These are phyloP conservation scores for Ceratotherium simum DNA, from an alignment of 2,113 vertebrate species.

Conservation along the genomic window DNA sequence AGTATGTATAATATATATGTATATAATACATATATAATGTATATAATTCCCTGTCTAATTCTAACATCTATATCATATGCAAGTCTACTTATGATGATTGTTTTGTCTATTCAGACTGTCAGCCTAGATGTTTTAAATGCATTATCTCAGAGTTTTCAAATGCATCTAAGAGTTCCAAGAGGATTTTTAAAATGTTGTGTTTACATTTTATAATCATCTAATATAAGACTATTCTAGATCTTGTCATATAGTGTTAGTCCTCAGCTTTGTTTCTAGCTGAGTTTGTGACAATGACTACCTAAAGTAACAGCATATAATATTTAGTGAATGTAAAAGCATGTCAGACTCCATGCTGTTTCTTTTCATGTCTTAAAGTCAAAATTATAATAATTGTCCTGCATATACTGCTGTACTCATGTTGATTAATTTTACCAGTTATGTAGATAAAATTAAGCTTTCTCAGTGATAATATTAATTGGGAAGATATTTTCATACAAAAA, in stretches of 20 bases:
- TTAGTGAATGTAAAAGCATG: not conserved
- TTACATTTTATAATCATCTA: not conserved
- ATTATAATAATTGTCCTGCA: not conserved
- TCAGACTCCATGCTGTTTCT: not conserved
- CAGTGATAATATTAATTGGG: not conserved
- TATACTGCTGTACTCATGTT: not conserved
- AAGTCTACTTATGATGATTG: not conserved
- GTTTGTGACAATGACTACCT: not conserved
- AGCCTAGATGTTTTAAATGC: not conserved
- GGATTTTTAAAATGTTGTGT: not conserved
- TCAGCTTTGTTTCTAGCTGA: not conserved
- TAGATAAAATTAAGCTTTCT: not conserved
- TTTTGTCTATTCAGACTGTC: not conserved
- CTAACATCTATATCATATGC: not conserved
- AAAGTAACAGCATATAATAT: not conserved
- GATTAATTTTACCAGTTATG: not conserved
- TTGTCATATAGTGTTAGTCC: not conserved
- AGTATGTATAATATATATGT: not conserved
- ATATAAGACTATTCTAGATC: not conserved
- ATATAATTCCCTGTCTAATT: not conserved
- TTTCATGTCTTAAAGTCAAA: not conserved
- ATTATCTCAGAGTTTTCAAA: conserved; percentile 15
- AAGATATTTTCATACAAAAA: conserved; percentile 7
- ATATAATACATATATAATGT: not conserved
- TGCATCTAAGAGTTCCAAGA: not conserved